Evolutionary conservation across 1,140 invertebrate genomes (phyloP).

Genomic region (Leptinotarsa lineolata): DNA sequence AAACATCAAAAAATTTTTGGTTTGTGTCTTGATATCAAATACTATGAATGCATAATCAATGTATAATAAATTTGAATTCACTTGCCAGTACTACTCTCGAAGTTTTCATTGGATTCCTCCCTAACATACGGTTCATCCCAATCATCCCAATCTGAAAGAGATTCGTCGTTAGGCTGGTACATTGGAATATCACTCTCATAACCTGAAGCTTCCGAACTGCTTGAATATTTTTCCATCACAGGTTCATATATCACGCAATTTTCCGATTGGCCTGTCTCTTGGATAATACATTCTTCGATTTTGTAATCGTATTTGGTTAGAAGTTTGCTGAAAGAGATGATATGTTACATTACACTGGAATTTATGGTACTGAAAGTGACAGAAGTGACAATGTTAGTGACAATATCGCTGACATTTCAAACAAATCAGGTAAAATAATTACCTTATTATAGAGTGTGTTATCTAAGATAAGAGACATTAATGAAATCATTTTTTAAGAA

Average conservation of each 20-base stretch:
- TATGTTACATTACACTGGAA: conserved; percentile 1
- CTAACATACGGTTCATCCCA: conserved; percentile 33
- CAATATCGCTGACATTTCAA: neutral
- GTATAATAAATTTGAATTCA: no score
- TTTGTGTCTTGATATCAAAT: no score
- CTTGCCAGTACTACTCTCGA: neutral
- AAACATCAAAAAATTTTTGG: no score
- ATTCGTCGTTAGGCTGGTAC: conserved; percentile 29
- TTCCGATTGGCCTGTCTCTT: conserved; percentile 34
- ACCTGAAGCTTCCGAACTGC: conserved; percentile 42
- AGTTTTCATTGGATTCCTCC: neutral
- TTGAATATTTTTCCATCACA: conserved; percentile 45
- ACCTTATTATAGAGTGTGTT: no score
- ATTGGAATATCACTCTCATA: conserved; percentile 35
- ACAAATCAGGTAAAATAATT: no score
- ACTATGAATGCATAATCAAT: no score
- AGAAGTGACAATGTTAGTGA: neutral
- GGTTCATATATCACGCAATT: conserved; percentile 44
- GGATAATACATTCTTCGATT: conserved; percentile 45
- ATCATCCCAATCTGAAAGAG: conserved; percentile 39
- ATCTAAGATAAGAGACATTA: no score
- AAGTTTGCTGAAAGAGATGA: conserved; percentile 34
- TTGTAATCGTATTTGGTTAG: conserved; percentile 39
- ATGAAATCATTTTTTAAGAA: no score
- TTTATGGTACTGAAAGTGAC: neutral